Percentiles rank a stretch among this genome's conserved stretches.
phyloP scores from a whole-genome alignment of 2,113 vertebrate species.

The Nycticryphes semicollaris region DNA sequence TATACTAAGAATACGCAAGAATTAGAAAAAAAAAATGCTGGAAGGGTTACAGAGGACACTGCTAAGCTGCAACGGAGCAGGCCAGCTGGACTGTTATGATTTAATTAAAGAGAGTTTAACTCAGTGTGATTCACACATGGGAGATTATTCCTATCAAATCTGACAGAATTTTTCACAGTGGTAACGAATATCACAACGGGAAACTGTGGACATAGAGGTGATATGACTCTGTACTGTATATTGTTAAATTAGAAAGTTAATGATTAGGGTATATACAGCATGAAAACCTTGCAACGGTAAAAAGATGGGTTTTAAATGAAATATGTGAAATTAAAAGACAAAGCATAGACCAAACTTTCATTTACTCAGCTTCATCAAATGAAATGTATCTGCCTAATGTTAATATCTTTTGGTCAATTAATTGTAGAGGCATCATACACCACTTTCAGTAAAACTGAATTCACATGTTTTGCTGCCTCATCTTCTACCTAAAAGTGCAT shows the following conservation, averaged over 20 bases:
- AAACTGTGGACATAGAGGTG: not conserved
- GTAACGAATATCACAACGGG: slow-evolving; percentile 33
- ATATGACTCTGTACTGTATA: not conserved
- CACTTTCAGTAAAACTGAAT: not conserved
- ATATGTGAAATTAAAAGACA: not conserved
- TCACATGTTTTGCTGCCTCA: not conserved
- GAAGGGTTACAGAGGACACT: slow-evolving; percentile 17
- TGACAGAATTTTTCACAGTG: slow-evolving; percentile 48
- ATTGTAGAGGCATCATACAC: not conserved
- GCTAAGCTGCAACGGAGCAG: not conserved
- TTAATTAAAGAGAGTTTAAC: slow-evolving; percentile 53
- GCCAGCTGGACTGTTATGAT: slow-evolving; percentile 58
- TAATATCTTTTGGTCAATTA: not conserved
- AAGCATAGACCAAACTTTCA: not conserved
- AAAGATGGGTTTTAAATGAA: not conserved
- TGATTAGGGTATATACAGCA: not conserved
- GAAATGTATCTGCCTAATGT: not conserved
- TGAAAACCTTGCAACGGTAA: not conserved
- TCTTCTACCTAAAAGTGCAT: not conserved
- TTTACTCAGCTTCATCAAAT: not conserved
- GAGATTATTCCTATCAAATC: slow-evolving; percentile 37
- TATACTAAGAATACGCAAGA: not conserved
- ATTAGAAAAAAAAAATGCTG: not conserved
- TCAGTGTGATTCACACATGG: slow-evolving; percentile 57
- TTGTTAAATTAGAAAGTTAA: not conserved